Evolutionary conservation across 2,888 invertebrate species (phyloP), one percentile per base, ranked within the genome.

Genomic region (Perithous albicinctus): DNA sequence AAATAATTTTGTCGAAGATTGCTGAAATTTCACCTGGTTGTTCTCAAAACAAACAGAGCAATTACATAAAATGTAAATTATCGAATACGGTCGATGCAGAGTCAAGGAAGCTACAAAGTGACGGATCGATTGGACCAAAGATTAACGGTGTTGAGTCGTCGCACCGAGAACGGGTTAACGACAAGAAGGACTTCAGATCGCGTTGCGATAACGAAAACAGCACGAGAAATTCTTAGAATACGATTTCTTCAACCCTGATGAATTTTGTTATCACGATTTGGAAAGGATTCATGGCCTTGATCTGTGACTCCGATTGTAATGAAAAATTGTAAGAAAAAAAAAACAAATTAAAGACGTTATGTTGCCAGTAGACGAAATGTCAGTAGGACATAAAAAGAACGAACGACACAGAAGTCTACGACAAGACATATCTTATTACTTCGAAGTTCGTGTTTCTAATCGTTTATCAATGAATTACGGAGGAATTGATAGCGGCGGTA

Each of bases 61-160:
- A 63, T n/a, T n/a, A n/a, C n/a, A n/a, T 23, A 63, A 38, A 63
- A 69, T 59, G 63, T 56, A 35, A n/a, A 63, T 48, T 59, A 41
- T 46, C 29, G 18, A 59, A 59, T 59, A 32, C 76, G 46, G 56
- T 67, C 48, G 29, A 75, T 74, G 48, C 82, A 82, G 85, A 83
- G 46, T 67, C 80, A 61, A 35, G 78, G 76, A 72, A 76, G 77
- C 78, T 74, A 66, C 75, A 77, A 78, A 82, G 78, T 78, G 61
- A 67, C 70, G 66, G 67, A 80, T 67, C 80, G 80, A 67, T 70
- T 82, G 85, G 82, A 80, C 54, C 64, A 66, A 72, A 85, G 75
- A 66, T 23, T 77, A 76, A 82, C 78, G 32, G 38, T 64, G 18
- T 35, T 67, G 12, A 48, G 70, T 20, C 69, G 70, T 70, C 78